Base-by-base conservation (phyloP, 2,113 vertebrate species). In the Atrichornis clamosus region DNA sequence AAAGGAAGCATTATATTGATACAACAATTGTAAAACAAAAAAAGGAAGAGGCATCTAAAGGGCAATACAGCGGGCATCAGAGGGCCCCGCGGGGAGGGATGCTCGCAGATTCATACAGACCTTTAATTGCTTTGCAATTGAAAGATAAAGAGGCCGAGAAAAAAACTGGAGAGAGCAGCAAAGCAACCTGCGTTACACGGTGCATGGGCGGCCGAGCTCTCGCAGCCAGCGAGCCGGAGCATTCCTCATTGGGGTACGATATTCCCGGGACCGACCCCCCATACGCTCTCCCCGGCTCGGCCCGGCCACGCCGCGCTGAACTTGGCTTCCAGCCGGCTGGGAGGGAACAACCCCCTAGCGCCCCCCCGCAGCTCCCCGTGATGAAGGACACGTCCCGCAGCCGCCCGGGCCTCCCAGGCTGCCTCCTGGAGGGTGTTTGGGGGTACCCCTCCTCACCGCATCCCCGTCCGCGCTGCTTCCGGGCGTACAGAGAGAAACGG, bases 1-100 rank as follows among this genome's bases (percentile, higher is more conserved):
- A 98, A 98, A 98, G 97, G 96, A 96, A 93, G 97, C 98, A 98
- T 98, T 98, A 97, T 98, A 97, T 97, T 89, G 97, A 97, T 98
- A 96, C 98, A 97, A 98, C 98, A 98, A 98, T 98, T 96, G 98
- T 97, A 97, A 97, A 97, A 97, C 96, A 97, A 97, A 97, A 97
- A 97, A 97, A 87, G 97, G 97, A 98, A 98, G 96, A 98, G 98
- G 97, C 97, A 97, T 98, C 97, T 85, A 97, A 98, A 98, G 98
- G 98, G 97, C 98, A 98, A 96, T 96, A 97, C 87, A 95, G 96
- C 96, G 73, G 90, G 97, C 98, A 98, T 97, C 97, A 85, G 93
- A 95, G 96, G 97, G 96, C 97, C 94, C 96, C 87, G 89, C 84
- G 78, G 96, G 76, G 97, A 97, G 96, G 84, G 94, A 92, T 90